A percentile compares a stretch with the other conserved stretches of the same genome.
Evolutionary conservation across 2,888 invertebrate species (phyloP).

Genomic region (Caenorhabditis becei): DNA sequence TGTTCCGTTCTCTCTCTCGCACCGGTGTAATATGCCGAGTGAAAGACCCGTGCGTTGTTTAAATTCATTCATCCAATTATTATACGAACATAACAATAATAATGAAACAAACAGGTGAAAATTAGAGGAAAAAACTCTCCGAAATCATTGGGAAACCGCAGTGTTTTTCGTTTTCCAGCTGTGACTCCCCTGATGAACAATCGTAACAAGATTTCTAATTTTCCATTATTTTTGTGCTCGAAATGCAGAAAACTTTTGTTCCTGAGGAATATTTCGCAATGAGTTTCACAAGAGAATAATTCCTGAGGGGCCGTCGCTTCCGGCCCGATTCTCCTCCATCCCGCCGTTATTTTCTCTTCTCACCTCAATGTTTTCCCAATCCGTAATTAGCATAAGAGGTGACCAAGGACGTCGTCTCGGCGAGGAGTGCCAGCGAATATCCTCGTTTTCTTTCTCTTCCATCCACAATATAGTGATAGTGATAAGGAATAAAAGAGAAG

Average conservation of each 20-base stretch:
- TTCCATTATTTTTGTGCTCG: background rate
- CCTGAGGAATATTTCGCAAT: background rate
- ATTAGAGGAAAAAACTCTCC: background rate
- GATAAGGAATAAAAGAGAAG: background rate
- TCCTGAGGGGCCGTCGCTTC: background rate
- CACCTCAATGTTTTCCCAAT: slow-evolving; percentile 39
- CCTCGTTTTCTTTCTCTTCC: background rate
- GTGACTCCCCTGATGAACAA: background rate
- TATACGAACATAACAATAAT: background rate
- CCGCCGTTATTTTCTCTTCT: too few relatives aligned
- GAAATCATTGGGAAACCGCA: background rate
- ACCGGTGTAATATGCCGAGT: background rate
- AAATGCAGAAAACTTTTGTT: background rate
- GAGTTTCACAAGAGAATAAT: background rate
- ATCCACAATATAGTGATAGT: slow-evolving; percentile 6
- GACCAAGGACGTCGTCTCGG: slow-evolving; percentile 30
- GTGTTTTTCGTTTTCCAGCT: background rate
- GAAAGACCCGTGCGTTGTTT: background rate
- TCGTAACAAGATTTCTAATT: background rate
- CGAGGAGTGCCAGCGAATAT: background rate
- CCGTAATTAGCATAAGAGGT: slow-evolving; percentile 46
- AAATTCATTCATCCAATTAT: background rate
- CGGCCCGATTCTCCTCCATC: background rate
- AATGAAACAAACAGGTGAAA: background rate
- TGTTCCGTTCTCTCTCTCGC: background rate